A percentile compares a stretch with the other conserved stretches of the same genome.
These are phyloP conservation scores for Syritta pipiens DNA, from an alignment of 2,888 invertebrate genomes.

Conservation along the genomic window DNA sequence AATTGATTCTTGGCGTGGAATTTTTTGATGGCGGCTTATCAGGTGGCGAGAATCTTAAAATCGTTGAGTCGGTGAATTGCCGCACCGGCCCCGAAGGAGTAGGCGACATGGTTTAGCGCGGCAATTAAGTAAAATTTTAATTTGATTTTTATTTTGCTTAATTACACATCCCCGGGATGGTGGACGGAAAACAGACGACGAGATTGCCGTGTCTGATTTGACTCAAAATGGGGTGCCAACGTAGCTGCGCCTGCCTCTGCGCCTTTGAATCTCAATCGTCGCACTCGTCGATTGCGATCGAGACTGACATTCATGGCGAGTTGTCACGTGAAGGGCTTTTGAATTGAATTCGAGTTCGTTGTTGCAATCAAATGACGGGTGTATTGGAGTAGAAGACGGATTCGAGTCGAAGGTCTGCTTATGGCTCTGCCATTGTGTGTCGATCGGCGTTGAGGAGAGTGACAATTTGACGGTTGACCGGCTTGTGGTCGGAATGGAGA, in stretches of 20 bases:
- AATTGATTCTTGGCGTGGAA: slow-evolving; percentile 49
- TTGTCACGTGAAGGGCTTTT: slow-evolving; percentile 35
- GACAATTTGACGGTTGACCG: too few relatives aligned
- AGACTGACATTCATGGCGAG: slow-evolving; percentile 34
- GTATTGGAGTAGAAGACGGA: too few relatives aligned
- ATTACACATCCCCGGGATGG: slow-evolving; percentile 12
- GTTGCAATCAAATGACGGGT: too few relatives aligned
- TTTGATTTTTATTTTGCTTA: slow-evolving; percentile 50
- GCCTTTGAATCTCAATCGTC: slow-evolving; percentile 11
- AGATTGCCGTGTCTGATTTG: neutral
- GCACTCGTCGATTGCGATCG: slow-evolving; percentile 24
- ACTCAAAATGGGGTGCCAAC: neutral
- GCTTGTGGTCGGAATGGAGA: too few relatives aligned
- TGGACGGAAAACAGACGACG: neutral
- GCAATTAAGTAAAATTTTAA: slow-evolving; percentile 58
- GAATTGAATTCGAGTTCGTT: too few relatives aligned
- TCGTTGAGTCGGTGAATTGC: too few relatives aligned
- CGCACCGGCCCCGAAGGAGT: slow-evolving; percentile 25
- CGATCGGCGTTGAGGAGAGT: too few relatives aligned
- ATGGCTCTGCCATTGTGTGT: too few relatives aligned
- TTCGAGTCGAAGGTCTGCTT: too few relatives aligned
- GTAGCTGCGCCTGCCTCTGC: neutral
- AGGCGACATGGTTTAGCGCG: slow-evolving; percentile 23
- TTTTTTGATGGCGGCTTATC: slow-evolving; percentile 64
- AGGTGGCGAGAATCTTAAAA: slow-evolving; percentile 47